phyloP scores from a whole-genome alignment of 2,797 vertebrate species.

The Gouania willdenowi region DNA sequence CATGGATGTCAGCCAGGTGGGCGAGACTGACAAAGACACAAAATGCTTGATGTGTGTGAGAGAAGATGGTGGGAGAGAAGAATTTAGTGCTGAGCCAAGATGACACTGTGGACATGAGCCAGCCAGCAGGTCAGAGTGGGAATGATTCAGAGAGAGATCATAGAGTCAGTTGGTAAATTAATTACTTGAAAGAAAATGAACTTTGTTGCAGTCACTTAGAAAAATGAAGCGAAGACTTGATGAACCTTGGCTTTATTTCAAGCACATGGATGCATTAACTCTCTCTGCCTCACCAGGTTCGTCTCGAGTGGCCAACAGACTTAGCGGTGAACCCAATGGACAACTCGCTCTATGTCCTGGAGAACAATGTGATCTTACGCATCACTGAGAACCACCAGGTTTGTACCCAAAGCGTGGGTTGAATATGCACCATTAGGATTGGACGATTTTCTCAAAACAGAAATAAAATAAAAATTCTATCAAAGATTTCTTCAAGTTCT shows the following conservation, averaged over 20 bases:
- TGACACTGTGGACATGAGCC: slow-evolving; percentile 82
- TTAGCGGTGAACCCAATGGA: slow-evolving; percentile 98
- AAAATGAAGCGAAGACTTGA: slow-evolving; percentile 39
- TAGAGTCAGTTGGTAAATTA: slow-evolving; percentile 50
- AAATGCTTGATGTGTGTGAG: too few species aligned
- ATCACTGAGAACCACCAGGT: slow-evolving; percentile 98
- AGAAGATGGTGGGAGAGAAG: slow-evolving; percentile 51
- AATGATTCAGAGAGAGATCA: slow-evolving; percentile 54
- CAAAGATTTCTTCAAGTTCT: slow-evolving; percentile 29
- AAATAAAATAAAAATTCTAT: slow-evolving; percentile 30
- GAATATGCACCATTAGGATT: slow-evolving; percentile 17
- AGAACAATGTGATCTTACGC: slow-evolving; percentile 97
- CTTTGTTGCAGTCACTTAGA: slow-evolving; percentile 41
- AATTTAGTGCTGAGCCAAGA: slow-evolving; percentile 83
- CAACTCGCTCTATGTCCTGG: slow-evolving; percentile 96
- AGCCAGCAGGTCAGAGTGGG: slow-evolving; percentile 65
- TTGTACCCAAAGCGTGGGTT: slow-evolving; percentile 25
- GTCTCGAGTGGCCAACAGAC: slow-evolving; percentile 98
- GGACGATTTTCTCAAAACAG: slow-evolving; percentile 27
- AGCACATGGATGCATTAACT: slow-evolving; percentile 4
- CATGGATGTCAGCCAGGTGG: slow-evolving; percentile 97
- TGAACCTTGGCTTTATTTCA: slow-evolving; percentile 37
- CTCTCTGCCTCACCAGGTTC: slow-evolving; percentile 79
- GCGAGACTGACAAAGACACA: slow-evolving; percentile 12
- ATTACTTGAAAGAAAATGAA: slow-evolving; percentile 37